A percentile compares a stretch with the other conserved stretches of the same genome.
These are phyloP conservation scores for Bhutanitis thaidina DNA, from an alignment of 2,888 invertebrate species.

Conservation along the genomic window DNA sequence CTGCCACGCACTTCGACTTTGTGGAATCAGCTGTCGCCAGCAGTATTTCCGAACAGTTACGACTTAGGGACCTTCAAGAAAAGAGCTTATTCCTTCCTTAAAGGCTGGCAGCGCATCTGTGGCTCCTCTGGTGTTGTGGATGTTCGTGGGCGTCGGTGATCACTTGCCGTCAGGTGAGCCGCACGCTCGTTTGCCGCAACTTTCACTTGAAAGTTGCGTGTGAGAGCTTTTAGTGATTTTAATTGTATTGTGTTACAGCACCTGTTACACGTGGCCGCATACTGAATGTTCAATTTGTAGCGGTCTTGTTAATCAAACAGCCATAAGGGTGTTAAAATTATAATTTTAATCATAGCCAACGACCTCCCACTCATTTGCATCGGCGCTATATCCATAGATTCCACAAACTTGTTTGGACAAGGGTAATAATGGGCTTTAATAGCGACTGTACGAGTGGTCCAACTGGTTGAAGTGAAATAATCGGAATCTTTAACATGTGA, in stretches of 20 bases:
- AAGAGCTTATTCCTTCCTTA: too few species aligned
- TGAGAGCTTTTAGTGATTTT: conserved; percentile 21
- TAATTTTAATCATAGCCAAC: conserved; percentile 58
- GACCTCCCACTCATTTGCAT: conserved; percentile 50
- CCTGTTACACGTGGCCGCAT: conserved; percentile 22
- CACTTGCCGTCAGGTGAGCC: too few species aligned
- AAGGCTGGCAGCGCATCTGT: too few species aligned
- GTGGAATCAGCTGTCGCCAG: too few species aligned
- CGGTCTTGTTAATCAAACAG: conserved; percentile 64
- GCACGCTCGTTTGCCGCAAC: too few species aligned
- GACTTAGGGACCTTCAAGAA: too few species aligned
- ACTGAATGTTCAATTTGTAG: conserved; percentile 64
- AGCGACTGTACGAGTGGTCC: conserved; percentile 22
- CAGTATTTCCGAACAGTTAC: too few species aligned
- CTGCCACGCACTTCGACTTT: too few species aligned
- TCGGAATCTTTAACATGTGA: conserved; percentile 6
- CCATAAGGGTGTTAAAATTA: conserved; percentile 63
- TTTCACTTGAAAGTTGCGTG: not conserved
- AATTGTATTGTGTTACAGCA: conserved; percentile 31
- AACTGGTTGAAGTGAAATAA: conserved; percentile 18
- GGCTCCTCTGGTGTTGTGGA: too few species aligned
- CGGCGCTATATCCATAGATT: conserved; percentile 26
- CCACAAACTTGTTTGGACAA: conserved; percentile 55
- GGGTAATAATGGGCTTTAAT: conserved; percentile 33
- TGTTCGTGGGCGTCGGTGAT: too few species aligned